These are phyloP conservation scores for Solea solea DNA, from an alignment of 2,113 vertebrate genomes.

Conservation along the genomic window DNA sequence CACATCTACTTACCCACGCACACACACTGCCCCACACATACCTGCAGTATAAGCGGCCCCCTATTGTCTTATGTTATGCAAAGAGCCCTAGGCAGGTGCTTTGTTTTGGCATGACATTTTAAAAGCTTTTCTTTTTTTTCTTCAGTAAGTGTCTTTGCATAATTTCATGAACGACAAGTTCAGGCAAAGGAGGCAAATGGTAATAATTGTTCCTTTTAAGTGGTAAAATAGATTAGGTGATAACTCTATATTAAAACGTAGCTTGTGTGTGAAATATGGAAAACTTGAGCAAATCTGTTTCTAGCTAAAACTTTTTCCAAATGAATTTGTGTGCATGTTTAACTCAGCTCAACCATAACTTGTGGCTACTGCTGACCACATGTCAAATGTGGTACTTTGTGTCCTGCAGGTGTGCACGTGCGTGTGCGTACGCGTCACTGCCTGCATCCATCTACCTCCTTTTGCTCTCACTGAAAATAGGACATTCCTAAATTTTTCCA, in stretches of 20 bases:
- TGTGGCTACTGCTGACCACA: too few relatives aligned
- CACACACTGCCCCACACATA: conserved; percentile 4
- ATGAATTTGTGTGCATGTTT: too few relatives aligned
- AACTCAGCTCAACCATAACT: too few relatives aligned
- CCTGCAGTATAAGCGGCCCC: conserved; percentile 13
- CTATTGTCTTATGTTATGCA: conserved; percentile 5
- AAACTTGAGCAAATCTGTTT: background rate
- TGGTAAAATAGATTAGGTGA: background rate
- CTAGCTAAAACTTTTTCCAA: too few relatives aligned
- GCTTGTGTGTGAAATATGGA: background rate
- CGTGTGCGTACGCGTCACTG: conserved; percentile 21
- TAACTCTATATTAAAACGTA: background rate
- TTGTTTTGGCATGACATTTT: conserved; percentile 18
- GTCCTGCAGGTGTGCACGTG: background rate
- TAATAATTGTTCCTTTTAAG: background rate
- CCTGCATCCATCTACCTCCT: conserved; percentile 7
- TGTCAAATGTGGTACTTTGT: too few relatives aligned
- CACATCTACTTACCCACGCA: background rate
- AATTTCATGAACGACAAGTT: conserved; percentile 5
- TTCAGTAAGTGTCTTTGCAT: background rate
- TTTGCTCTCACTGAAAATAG: conserved; percentile 44
- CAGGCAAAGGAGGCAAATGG: background rate
- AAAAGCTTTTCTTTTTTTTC: background rate
- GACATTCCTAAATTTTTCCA: background rate
- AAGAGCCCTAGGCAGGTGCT: conserved; percentile 2